Base-by-base conservation (phyloP, 2,888 invertebrate species). In the Lamproptera curius region DNA sequence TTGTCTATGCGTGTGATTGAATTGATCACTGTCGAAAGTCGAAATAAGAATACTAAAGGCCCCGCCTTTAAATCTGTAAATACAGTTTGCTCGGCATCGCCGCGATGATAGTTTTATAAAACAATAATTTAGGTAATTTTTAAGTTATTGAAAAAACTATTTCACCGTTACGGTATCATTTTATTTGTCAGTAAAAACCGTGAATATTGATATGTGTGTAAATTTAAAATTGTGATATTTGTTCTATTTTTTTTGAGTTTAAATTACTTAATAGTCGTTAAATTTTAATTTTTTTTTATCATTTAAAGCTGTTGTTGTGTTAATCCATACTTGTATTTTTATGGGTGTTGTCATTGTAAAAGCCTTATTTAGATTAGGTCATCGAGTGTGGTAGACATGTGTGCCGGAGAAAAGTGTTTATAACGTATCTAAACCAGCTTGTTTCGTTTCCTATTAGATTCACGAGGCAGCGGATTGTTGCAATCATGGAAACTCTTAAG, bases 341-440 rank as follows among this genome's bases (percentile, higher is more conserved):
- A 88, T 90, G 75, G 90, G 86, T 88, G 88, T 88, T 88, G 88
- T 88, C 88, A 87, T 83, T 82, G 75, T 75, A 70, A 69, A 63
- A 76, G 80, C 77, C 77, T 63, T 73, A 78, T 70, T 80, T 74
- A 79, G 83, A 85, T 87, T 86, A 86, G 86, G 83, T 87, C 86
- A 87, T 86, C 85, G 67, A 75, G 76, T 78, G 80, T 65, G 59
- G 73, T 76, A 76, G 74, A 81, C 86, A 84, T 83, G 83, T 84
- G 85, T 85, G 73, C 77, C 76, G 76, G 74, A 68, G 70, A 76
- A 76, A 75, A 73, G 77, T 81, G 76, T 70, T 73, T 28, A 67
- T 59, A 57, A 54, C 65, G 63, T 68, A 62, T 73, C 63, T 67
- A 73, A 75, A 79, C 69, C 73, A 67, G 60, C 66, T 72, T 76